A percentile compares a stretch with the other conserved stretches of the same genome.
These are phyloP conservation scores for Enhydra lutris DNA, from an alignment of 2,113 vertebrate species.

Conservation along the genomic window DNA sequence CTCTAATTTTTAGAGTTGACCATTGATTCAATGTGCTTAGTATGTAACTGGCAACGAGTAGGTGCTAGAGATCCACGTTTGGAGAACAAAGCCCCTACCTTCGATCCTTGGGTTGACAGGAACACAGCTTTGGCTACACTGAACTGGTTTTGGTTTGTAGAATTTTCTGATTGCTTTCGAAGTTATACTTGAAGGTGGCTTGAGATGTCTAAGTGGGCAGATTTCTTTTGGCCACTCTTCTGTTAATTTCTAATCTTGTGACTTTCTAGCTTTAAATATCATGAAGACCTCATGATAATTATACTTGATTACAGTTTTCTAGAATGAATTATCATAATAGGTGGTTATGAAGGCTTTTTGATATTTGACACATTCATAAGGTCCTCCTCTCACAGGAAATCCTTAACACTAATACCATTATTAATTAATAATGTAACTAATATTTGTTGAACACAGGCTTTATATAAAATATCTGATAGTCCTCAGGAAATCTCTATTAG, in stretches of 20 bases:
- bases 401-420: not conserved
- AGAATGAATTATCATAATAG: not conserved
- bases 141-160: not conserved
- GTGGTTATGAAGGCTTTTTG: not conserved
- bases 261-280: not conserved
- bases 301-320: not conserved
- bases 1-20: not conserved
- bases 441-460: constrained; percentile 20
- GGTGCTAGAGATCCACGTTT: not conserved
- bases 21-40: not conserved
- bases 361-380: not conserved
- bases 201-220: not conserved
- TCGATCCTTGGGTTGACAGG: not conserved
- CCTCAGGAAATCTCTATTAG: not conserved
- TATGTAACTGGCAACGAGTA: not conserved
- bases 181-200: not conserved
- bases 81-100: not conserved
- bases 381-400: not conserved
- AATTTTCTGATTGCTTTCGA: not conserved
- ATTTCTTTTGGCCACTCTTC: not conserved
- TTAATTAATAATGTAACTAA: not conserved
- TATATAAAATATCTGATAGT: not conserved
- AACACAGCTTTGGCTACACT: not conserved
- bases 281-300: not conserved
- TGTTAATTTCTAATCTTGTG: not conserved